These are phyloP conservation scores for Acyrthosiphon pisum DNA, from an alignment of 1,140 invertebrate genomes.

Conservation along the genomic window DNA sequence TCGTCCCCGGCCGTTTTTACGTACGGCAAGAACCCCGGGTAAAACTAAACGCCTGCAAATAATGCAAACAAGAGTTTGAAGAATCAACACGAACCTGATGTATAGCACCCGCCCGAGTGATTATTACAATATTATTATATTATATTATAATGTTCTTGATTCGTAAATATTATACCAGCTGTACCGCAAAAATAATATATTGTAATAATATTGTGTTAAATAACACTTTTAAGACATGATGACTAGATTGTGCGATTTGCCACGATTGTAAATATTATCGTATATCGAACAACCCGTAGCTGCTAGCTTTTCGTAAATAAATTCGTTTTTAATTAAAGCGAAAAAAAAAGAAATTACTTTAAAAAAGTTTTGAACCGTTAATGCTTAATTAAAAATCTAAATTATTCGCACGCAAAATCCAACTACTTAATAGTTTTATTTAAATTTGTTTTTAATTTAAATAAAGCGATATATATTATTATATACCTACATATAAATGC, in stretches of 20 bases:
- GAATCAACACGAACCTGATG: no score
- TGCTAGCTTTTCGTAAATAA: not conserved
- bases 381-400: slow-evolving; percentile 17
- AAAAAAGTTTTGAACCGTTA: slow-evolving; percentile 7
- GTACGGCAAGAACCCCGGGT: not conserved
- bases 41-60: not conserved
- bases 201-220: not conserved
- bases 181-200: not conserved
- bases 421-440: slow-evolving; percentile 17
- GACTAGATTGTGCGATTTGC: not conserved
- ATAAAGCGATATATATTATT: not conserved
- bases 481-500: not conserved
- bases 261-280: not conserved
- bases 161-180: no score
- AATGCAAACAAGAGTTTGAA: not conserved
- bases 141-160: not conserved
- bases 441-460: not conserved
- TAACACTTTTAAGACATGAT: not conserved
- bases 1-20: not conserved
- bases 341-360: slow-evolving; percentile 7
- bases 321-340: slow-evolving; percentile 30
- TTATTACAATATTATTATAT: no score
- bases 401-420: slow-evolving; percentile 13
- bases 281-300: not conserved
- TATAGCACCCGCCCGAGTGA: no score